These are phyloP conservation scores for Pachymerium ferrugineum DNA, from an alignment of 2,888 invertebrate genomes.

Conservation along the genomic window DNA sequence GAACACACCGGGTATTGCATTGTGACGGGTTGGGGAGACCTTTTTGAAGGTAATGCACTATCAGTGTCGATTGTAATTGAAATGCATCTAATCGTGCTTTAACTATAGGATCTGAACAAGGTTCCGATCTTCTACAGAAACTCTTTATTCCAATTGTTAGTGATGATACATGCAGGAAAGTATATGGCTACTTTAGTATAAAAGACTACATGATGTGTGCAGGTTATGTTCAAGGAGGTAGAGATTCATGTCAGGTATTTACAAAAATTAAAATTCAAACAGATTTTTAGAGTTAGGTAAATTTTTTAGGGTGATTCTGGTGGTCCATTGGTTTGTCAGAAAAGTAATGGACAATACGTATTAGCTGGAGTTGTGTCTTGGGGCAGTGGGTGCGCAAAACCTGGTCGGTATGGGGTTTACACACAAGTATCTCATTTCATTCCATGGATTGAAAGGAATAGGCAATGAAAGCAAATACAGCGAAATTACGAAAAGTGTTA, in stretches of 20 bases:
- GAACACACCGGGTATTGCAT: not conserved
- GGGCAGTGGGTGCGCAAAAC: slow-evolving; percentile 12
- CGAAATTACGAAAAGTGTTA: too few relatives aligned
- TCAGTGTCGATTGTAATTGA: not conserved
- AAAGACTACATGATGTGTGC: not conserved
- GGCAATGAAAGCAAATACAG: not conserved
- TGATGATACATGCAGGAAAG: not conserved
- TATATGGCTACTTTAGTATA: not conserved
- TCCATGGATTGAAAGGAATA: slow-evolving; percentile 1
- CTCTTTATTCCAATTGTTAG: not conserved
- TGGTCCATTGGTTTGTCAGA: not conserved
- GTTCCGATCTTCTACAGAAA: not conserved
- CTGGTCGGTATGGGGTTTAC: not conserved
- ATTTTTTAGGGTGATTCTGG: slow-evolving; percentile 17
- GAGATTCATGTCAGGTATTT: slow-evolving; percentile 20
- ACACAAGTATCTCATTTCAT: slow-evolving; percentile 25
- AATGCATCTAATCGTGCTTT: too few relatives aligned
- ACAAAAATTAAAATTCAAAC: not conserved
- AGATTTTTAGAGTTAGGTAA: not conserved
- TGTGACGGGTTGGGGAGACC: slow-evolving; percentile 26
- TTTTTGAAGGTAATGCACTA: not conserved
- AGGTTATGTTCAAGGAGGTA: not conserved
- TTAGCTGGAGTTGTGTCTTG: slow-evolving; percentile 15
- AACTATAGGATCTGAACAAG: too few relatives aligned
- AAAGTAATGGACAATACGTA: not conserved